phyloP scores from a whole-genome alignment of 2,888 invertebrate genomes.

The Pinctada fucata region DNA sequence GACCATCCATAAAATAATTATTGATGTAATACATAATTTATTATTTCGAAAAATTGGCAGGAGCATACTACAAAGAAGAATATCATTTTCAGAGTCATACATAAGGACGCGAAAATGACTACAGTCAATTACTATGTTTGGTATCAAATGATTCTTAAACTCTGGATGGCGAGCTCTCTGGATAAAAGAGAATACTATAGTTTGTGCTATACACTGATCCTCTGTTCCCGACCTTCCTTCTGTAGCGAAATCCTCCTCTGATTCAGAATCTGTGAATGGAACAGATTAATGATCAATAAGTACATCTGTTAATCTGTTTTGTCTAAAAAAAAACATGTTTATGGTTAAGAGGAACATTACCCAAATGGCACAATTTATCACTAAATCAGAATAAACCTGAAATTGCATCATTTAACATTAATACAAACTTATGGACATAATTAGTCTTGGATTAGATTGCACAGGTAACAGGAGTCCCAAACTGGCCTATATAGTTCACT shows the following conservation, averaged over 20 bases:
- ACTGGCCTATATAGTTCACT: too few relatives aligned
- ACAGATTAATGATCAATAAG: too few relatives aligned
- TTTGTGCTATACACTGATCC: constrained; percentile 20
- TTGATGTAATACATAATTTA: background rate
- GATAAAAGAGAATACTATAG: constrained; percentile 25
- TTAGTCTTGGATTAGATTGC: too few relatives aligned
- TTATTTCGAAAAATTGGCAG: constrained; percentile 10
- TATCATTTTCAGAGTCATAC: constrained; percentile 22
- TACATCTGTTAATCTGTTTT: too few relatives aligned
- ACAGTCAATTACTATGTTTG: constrained; percentile 8
- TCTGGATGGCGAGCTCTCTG: constrained; percentile 7
- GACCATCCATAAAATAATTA: constrained; percentile 23
- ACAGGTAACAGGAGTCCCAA: too few relatives aligned
- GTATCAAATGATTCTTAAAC: constrained; percentile 12
- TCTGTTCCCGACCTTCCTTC: background rate
- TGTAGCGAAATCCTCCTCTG: background rate
- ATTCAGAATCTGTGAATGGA: background rate
- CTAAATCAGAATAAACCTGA: too few relatives aligned
- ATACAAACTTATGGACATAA: too few relatives aligned
- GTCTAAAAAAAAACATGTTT: too few relatives aligned
- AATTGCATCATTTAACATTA: too few relatives aligned
- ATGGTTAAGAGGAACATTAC: too few relatives aligned
- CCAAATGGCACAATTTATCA: too few relatives aligned
- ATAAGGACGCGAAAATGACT: constrained; percentile 18
- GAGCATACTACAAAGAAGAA: constrained; percentile 8